phyloP scores from a whole-genome alignment of 2,888 invertebrate genomes.

The Neuroscelio doddi region DNA sequence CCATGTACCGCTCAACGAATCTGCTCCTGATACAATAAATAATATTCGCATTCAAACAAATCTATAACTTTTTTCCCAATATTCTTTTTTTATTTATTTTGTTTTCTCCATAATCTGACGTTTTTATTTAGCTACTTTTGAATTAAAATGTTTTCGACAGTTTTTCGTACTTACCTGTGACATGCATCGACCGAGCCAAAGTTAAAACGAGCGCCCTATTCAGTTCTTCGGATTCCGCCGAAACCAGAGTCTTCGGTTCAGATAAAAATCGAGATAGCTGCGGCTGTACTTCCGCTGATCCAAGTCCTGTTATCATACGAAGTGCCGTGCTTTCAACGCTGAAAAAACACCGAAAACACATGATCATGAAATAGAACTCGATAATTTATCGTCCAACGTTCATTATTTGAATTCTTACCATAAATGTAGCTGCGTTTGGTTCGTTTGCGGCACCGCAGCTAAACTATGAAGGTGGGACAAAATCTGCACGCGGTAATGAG shows the following conservation, averaged over 20 bases:
- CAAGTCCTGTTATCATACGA: constrained; percentile 88
- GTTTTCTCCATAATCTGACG: too few species aligned
- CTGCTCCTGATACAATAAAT: too few species aligned
- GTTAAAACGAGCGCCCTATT: constrained; percentile 95
- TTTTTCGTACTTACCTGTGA: constrained; percentile 79
- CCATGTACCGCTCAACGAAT: constrained; percentile 81
- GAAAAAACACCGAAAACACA: constrained; percentile 36
- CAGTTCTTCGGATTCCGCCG: constrained; percentile 95
- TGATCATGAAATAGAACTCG: too few species aligned
- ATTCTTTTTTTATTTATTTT: too few species aligned
- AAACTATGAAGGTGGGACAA: constrained; percentile 93
- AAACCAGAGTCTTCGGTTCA: constrained; percentile 92
- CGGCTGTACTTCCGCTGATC: constrained; percentile 95
- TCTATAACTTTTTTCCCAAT: too few species aligned
- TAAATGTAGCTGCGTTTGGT: constrained; percentile 94
- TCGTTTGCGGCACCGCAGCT: constrained; percentile 93
- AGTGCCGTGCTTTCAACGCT: constrained; percentile 92
- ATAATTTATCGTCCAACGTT: too few species aligned
- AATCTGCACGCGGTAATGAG: constrained; percentile 94
- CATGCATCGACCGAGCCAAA: constrained; percentile 93
- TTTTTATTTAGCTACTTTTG: too few species aligned
- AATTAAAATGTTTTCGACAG: constrained; percentile 18
- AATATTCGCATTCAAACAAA: too few species aligned
- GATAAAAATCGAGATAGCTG: constrained; percentile 93
- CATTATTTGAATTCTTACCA: constrained; percentile 76